Base-by-base conservation (phyloP, 2,113 vertebrate genomes). In the Forbesichthys agassizii region DNA sequence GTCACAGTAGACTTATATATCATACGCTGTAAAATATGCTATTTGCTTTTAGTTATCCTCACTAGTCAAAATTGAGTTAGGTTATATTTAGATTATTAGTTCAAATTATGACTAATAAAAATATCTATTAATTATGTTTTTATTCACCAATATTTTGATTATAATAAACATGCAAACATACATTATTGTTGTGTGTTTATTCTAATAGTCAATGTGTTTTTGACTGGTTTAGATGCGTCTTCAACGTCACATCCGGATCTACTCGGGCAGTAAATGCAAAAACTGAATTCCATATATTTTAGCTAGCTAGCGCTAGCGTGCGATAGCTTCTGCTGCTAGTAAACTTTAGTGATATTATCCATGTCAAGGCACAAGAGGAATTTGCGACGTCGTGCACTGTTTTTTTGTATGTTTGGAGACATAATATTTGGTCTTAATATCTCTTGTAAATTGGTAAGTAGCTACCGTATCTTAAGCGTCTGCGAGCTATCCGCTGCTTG, bases 241-340 rank as follows among this genome's bases (percentile, higher is more conserved):
- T 3, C 1, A 3, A 61, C 85, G 84, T 89, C 87, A 91, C 80
- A 87, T 91, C 90, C 90, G 85, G 77, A 33, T 83, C 18, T 77
- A 78, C 55, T 80, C 75, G 78, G 53, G 54, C 80, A 71, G 85
- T 84, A 74, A 84, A 84, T 74, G 64, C 74, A 84, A 86, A 90
- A 81, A 81, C 74, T 79, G 80, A 71, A 81, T 79, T 81, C 79
- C 68, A 84, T 87, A 75, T 79, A 86, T 84, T 81, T 73, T 48
- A 81, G 78, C 80, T 83, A 88, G 77, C 78, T 83, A 85, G 78
- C 78, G 71, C 64, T 64, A 48, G 48, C n/a, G 16, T 55, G 48
- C 27, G 48, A 33, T 60, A 57, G 73, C 81, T 65, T 76, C 69
- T 82, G 9, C 62, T 82, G 77, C 73, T 61, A 68, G 51, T 55